Percentiles rank a stretch among this genome's conserved stretches.
phyloP scores from a whole-genome alignment of 2,888 invertebrate species.

The Noctua janthe region DNA sequence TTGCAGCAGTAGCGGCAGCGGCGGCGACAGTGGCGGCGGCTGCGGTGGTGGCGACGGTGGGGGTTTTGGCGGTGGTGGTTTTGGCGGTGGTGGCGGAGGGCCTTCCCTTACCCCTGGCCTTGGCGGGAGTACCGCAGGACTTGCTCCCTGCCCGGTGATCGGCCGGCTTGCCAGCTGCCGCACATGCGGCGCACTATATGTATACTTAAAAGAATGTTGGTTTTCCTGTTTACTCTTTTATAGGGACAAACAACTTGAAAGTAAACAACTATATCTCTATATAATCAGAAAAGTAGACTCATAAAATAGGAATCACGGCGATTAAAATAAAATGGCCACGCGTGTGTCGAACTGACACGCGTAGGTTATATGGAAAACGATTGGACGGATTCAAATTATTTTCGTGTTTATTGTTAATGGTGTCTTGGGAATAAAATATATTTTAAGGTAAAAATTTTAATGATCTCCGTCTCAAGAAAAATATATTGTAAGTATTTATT shows the following conservation, averaged over 20 bases:
- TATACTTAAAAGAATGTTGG: conserved; percentile 4
- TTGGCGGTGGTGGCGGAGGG: too few relatives aligned
- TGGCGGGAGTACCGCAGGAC: too few relatives aligned
- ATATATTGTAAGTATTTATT: conserved; percentile 1
- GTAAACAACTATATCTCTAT: conserved; percentile 43
- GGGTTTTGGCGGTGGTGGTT: too few relatives aligned
- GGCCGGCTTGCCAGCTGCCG: too few relatives aligned
- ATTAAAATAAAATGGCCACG: conserved; percentile 6
- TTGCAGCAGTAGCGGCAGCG: too few relatives aligned
- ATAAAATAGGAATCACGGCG: conserved; percentile 14
- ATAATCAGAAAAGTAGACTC: conserved; percentile 25
- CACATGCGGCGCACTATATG: too few relatives aligned
- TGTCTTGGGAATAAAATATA: not conserved
- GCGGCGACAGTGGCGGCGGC: too few relatives aligned
- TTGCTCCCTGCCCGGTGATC: too few relatives aligned
- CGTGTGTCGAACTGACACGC: not conserved
- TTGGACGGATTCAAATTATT: conserved; percentile 17
- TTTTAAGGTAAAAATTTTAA: not conserved
- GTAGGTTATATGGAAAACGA: not conserved
- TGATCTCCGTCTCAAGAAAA: not conserved
- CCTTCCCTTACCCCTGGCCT: too few relatives aligned
- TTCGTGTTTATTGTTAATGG: not conserved
- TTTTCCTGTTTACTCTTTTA: conserved; percentile 58
- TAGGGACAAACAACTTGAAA: conserved; percentile 41
- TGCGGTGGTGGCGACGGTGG: too few relatives aligned